Evolutionary conservation across 2,113 vertebrate species (phyloP).

Genomic region (Lepidothrix coronata): DNA sequence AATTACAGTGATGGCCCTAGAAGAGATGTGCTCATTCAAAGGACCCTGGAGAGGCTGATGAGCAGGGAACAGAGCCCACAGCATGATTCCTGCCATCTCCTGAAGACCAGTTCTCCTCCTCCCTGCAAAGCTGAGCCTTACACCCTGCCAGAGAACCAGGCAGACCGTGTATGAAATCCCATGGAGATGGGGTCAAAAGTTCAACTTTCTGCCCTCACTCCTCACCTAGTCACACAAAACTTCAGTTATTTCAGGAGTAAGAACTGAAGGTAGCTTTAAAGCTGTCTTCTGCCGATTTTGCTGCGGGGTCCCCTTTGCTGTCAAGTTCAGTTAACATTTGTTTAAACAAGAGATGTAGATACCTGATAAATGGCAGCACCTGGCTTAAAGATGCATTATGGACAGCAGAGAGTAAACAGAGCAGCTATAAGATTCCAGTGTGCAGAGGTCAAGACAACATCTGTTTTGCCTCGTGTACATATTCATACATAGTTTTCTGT

Average conservation of each 20-base stretch:
- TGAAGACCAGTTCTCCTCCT: background rate
- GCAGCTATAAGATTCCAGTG: background rate
- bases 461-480: slow-evolving; percentile 50
- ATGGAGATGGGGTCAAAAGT: slow-evolving; percentile 59
- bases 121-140: background rate
- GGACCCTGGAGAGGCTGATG: background rate
- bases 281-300: slow-evolving; percentile 33
- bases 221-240: slow-evolving; percentile 36
- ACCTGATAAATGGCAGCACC: slow-evolving; percentile 58
- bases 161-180: background rate
- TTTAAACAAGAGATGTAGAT: slow-evolving; percentile 53
- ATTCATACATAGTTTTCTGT: slow-evolving; percentile 43
- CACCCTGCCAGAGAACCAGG: background rate
- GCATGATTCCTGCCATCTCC: background rate
- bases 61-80: background rate
- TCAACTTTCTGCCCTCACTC: slow-evolving; percentile 46
- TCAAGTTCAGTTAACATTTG: slow-evolving; percentile 41
- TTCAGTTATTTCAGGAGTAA: slow-evolving; percentile 48
- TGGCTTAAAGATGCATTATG: slow-evolving; percentile 46
- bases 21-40: background rate
- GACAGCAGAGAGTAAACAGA: slow-evolving; percentile 46
- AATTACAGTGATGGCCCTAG: background rate
- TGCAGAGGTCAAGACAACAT: slow-evolving; percentile 42
- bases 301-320: slow-evolving; percentile 55
- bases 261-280: slow-evolving; percentile 38